Evolutionary conservation across 2,797 vertebrate species (phyloP).

Genomic region (Allobates femoralis): DNA sequence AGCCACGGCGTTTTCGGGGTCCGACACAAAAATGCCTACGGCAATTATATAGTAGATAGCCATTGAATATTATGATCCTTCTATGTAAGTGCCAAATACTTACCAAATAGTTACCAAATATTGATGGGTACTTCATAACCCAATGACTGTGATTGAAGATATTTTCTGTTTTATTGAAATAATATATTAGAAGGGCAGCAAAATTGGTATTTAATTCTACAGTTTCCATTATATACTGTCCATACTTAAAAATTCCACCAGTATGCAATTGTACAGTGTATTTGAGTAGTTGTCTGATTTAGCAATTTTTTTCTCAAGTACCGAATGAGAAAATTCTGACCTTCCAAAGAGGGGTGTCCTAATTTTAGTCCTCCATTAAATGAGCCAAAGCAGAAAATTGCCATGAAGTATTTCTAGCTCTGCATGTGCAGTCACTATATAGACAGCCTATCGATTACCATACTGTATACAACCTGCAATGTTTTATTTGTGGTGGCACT

Average conservation of each 20-base stretch:
- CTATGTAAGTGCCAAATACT: background rate
- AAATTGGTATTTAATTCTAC: background rate
- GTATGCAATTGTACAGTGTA: background rate
- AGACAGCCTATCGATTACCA: background rate
- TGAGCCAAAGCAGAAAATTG: background rate
- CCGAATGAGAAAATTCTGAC: no score
- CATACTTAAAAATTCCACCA: background rate
- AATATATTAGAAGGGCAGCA: background rate
- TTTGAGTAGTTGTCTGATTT: background rate
- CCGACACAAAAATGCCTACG: no score
- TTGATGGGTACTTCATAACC: background rate
- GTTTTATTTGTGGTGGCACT: background rate
- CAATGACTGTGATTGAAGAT: background rate
- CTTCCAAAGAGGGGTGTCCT: no score
- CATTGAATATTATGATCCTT: background rate
- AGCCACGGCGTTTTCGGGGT: no score
- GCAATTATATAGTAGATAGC: no score
- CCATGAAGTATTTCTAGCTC: background rate
- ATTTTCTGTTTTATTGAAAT: background rate
- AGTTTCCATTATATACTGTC: background rate
- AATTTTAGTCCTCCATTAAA: no score
- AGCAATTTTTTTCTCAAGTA: no score
- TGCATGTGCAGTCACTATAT: background rate
- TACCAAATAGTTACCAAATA: background rate
- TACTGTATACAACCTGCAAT: background rate